phyloP scores from a whole-genome alignment of 2,113 vertebrate species.

The Pluvianellus socialis region DNA sequence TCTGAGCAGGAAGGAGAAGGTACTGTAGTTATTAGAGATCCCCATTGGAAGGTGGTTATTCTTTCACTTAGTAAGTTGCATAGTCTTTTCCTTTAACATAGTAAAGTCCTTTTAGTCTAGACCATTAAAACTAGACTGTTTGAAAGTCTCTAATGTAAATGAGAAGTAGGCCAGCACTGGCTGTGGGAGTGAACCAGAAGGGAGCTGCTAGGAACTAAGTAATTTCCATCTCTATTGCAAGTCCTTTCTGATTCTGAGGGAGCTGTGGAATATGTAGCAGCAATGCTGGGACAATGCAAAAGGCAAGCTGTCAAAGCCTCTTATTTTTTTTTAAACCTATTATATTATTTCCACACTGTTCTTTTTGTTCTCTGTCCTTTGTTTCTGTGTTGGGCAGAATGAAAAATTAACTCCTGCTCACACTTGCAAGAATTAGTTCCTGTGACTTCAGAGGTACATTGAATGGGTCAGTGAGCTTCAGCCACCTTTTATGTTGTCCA shows the following conservation, averaged over 20 bases:
- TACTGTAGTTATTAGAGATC: background rate
- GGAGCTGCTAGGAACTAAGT: background rate
- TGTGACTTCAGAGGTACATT: slow-evolving; percentile 58
- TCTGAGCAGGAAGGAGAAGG: background rate
- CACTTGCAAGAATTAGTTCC: slow-evolving; percentile 59
- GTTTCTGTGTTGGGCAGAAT: slow-evolving; percentile 38
- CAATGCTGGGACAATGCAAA: background rate
- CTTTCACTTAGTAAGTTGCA: background rate
- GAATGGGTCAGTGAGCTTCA: slow-evolving; percentile 76
- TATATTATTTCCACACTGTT: background rate
- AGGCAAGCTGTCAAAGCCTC: background rate
- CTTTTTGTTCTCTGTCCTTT: slow-evolving; percentile 55
- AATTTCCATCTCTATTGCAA: slow-evolving; percentile 21
- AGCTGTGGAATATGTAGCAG: background rate
- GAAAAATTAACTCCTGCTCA: slow-evolving; percentile 72
- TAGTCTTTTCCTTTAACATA: background rate
- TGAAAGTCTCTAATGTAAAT: background rate
- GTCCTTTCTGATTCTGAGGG: background rate
- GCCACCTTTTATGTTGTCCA: slow-evolving; percentile 70
- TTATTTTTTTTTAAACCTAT: slow-evolving; percentile 3
- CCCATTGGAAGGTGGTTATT: background rate
- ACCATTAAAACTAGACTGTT: background rate
- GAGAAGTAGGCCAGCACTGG: background rate
- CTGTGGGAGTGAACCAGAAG: background rate
- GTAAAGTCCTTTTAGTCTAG: background rate